Evolutionary conservation across 2,888 invertebrate species (phyloP), one percentile per base, ranked within the genome.

Genomic region (Tiliacea aurago): DNA sequence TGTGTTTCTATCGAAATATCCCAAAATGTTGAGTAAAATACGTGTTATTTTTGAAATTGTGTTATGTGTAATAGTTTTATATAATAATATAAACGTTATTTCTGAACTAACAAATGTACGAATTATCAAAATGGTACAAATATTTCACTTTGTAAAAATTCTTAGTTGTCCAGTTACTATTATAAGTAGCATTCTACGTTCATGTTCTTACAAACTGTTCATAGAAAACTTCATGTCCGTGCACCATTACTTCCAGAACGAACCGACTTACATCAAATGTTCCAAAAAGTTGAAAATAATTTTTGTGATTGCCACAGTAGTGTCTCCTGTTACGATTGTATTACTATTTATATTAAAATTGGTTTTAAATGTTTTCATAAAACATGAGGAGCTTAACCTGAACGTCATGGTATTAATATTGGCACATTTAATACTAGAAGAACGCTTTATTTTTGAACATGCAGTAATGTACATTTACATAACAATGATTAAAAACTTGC

Each of bases 371-470:
- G 0, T 47, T n/a, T 47, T 45, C 1, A 0, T 41, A 11, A n/a
- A 0, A 37, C 37, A 63, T 20, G 33, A 62, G 4, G 13, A 55
- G 18, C 6, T 45, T 1, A 43, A 15, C 6, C 1, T 23, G 0
- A 43, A 18, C 6, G 10, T 20, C 9, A 4, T 58, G 7, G 0
- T 51, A 0, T 61, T 55, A 11, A 1, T 55, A 20, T 0, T 73
- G 4, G 6, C 55, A 9, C 23, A 61, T 45, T 2, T 56, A 33
- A 1, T 45, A 1, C 7, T 62, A 18, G 70, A 58, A 55, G 67
- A 61, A 11, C 63, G 64, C 3, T 2, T 76, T 7, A 51, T 80
- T 41, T 59, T 76, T 9, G 72, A 76, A 41, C 64, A 76, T 28
- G 4, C n/a, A n/a, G 7, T 53, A 6, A 59, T 79, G 23, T 79